phyloP scores from a whole-genome alignment of 2,888 invertebrate genomes.

The Ophioninae sp. region DNA sequence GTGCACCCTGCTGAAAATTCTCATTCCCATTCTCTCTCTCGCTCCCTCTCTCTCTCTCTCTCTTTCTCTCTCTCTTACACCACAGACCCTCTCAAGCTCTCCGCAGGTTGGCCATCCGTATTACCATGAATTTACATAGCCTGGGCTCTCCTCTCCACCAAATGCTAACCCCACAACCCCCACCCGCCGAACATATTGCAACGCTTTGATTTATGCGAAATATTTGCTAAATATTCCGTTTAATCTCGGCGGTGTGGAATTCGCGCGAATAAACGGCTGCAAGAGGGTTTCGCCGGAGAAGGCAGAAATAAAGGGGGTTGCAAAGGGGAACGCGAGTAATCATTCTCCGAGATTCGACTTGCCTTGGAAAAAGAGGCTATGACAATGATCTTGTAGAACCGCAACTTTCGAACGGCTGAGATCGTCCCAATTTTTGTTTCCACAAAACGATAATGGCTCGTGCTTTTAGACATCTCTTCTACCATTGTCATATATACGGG shows the following conservation, averaged over 20 bases:
- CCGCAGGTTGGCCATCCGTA: conserved; percentile 74
- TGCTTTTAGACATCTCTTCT: conserved; percentile 27
- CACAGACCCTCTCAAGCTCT: conserved; percentile 70
- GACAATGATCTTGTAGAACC: conserved; percentile 24
- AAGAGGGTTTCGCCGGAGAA: conserved; percentile 24
- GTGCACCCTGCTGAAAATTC: conserved; percentile 51
- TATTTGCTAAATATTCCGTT: conserved; percentile 79
- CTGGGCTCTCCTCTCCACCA: conserved; percentile 60
- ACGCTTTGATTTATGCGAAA: conserved; percentile 79
- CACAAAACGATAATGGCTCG: conserved; percentile 43
- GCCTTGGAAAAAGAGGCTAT: not conserved
- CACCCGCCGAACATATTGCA: conserved; percentile 78
- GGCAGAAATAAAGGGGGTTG: conserved; percentile 6
- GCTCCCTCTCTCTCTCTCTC: conserved; percentile 42
- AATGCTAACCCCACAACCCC: conserved; percentile 54
- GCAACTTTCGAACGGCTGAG: conserved; percentile 34
- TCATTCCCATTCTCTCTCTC: conserved; percentile 55
- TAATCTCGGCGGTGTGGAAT: conserved; percentile 75
- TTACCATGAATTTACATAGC: conserved; percentile 80
- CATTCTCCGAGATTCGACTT: conserved; percentile 22
- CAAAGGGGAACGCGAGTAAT: conserved; percentile 27
- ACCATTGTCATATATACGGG: not conserved
- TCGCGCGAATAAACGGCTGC: conserved; percentile 64
- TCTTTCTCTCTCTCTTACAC: conserved; percentile 43
- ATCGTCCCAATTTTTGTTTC: conserved; percentile 18